Base-by-base conservation (phyloP, 1,140 invertebrate species). In the Hormaphis cornu region DNA sequence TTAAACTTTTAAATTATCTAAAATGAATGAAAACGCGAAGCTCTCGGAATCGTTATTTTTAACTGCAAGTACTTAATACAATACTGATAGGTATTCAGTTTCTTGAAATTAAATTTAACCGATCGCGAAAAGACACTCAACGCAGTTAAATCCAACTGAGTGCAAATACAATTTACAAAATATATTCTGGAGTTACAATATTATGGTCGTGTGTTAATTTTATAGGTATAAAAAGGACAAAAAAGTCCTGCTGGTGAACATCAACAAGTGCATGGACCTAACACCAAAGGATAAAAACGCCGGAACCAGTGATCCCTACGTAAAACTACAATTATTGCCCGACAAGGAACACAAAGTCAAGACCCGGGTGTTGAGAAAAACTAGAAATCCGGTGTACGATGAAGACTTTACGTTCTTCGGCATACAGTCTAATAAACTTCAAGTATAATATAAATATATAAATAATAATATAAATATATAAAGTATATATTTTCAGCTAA, bases 351-450 rank as follows among this genome's bases (percentile, higher is more conserved):
- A 96, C 74, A 91, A 94, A 76, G 91, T 93, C 8, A 97, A 97
- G 79, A 97, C 94, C 44, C 84, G 94, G 24, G 93, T 97, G 3
- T 84, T 97, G 10, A 83, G 93, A 48, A 95, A 95, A 75, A 96
- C 93, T 10, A 82, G 88, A 16, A 91, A 93, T 80, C 95, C 95
- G 0, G 86, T 94, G 8, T 97, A 96, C 78, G 93, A 97, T 75
- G 95, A 97, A 78, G 93, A 96, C 76, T 97, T 97, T 76, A 96
- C 93, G 1, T 96, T 97, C 82, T 97, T 95, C 76, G 93, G 93
- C 33, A 87, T 97, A 71, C 88, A 85, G 37, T 84, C 87, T 58
- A 86, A 88, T 74, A 91, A 95, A 77, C 80, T 97, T 4, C 80
- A 83, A 79, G 84, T 84, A n/a, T n/a, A 75, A 72, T 72, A 54